Conservation (phyloP, 2,113 vertebrate species). For the Cyphomyrus discorhynchus region DNA sequence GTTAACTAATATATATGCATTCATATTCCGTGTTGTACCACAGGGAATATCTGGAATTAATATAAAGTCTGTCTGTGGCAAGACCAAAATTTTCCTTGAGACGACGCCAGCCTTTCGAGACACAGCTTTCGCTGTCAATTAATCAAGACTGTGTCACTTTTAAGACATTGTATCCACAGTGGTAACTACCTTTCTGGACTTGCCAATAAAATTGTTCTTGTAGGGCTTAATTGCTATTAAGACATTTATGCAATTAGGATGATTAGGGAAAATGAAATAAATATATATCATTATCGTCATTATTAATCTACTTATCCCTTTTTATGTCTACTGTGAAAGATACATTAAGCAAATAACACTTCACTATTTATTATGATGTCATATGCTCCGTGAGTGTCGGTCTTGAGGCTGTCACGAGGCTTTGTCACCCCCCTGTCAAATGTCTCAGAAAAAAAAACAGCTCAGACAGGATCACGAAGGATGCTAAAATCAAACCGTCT, state of each 20-base stretch:
- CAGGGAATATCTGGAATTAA: not conserved
- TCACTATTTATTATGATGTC: not conserved
- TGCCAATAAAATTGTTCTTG: not conserved
- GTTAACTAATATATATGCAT: not conserved
- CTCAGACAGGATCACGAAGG: not conserved
- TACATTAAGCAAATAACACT: not conserved
- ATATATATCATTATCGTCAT: not conserved
- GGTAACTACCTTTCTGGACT: not conserved
- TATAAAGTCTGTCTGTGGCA: not conserved
- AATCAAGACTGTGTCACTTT: not conserved
- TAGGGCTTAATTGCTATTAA: not conserved
- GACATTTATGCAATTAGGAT: not conserved
- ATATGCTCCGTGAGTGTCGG: not conserved
- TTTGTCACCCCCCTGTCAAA: not conserved
- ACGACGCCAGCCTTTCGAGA: not conserved
- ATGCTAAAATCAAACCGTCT: not conserved
- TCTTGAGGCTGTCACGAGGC: not conserved
- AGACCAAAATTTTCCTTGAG: not conserved
- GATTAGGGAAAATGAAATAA: not conserved
- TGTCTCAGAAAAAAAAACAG: not conserved
- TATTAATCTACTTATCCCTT: not conserved
- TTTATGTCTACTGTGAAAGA: not conserved
- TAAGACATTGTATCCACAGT: not conserved
- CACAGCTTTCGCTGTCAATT: not conserved
- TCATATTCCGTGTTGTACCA: not conserved